These are phyloP conservation scores for Paracyclopina nana DNA, from an alignment of 1,140 invertebrate species.

Conservation along the genomic window DNA sequence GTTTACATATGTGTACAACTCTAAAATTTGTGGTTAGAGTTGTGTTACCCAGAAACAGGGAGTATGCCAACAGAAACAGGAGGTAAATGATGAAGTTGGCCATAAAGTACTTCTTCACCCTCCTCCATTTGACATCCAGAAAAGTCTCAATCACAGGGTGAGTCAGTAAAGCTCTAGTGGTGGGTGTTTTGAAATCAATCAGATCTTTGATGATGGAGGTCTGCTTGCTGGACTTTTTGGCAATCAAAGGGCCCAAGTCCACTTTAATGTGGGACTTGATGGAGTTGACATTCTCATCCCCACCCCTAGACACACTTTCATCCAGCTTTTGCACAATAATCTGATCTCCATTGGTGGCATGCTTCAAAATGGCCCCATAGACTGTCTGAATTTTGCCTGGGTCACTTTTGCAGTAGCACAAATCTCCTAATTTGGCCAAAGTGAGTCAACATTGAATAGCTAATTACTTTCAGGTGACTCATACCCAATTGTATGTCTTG, in stretches of 20 bases:
- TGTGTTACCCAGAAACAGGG: conserved; percentile 4
- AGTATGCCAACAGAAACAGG: conserved; percentile 7
- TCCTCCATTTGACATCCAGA: conserved; percentile 9
- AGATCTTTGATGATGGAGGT: background rate
- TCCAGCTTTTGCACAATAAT: background rate
- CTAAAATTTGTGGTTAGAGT: no score
- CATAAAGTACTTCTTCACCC: conserved; percentile 4
- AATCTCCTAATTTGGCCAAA: no score
- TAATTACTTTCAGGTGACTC: no score
- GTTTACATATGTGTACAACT: no score
- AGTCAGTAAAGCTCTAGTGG: background rate
- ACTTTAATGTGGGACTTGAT: background rate
- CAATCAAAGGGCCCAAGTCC: background rate
- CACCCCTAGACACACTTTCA: background rate
- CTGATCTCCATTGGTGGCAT: background rate
- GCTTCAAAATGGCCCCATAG: background rate
- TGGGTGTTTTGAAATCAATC: conserved; percentile 4
- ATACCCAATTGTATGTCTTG: no score
- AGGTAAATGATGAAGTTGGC: conserved; percentile 10
- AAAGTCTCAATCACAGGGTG: conserved; percentile 4
- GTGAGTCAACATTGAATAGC: no score
- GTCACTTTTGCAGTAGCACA: no score
- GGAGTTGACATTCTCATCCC: background rate
- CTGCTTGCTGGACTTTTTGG: background rate
- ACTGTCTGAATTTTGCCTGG: no score